Base-by-base conservation (phyloP, 1,140 invertebrate genomes). In the Colletes latitarsis region DNA sequence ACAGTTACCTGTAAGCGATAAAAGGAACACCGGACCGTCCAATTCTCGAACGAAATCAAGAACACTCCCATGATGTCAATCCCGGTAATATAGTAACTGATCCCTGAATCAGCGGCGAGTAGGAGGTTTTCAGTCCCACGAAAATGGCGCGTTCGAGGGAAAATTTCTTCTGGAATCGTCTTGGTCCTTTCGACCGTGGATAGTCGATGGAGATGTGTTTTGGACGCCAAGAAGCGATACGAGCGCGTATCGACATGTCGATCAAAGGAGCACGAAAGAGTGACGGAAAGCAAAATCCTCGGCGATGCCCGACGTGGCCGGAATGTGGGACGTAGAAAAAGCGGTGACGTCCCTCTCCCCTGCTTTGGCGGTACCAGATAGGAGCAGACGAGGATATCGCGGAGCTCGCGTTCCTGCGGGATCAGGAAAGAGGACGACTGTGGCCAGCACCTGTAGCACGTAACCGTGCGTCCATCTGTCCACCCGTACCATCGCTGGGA, bases 301-400 rank as follows among this genome's bases (percentile, higher is more conserved):
- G 46, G 69, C 72, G 82, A 86, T 85, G 80, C 78, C 67, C 82
- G 86, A 88, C 88, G 83, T 86, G 88, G 77, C 71, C 82, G 90
- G 90, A 91, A 91, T 91, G 90, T 89, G 82, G 86, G 87, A 79
- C 82, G 82, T 72, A 88, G 90, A 91, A 91, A 91, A 90, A 91
- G 81, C 52, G 60, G 67, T 57, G 79, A 79, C 62, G 83, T 84
- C 77, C 70, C 68, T 76, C 71, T 81, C 77, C 64, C 72, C 76
- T 64, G 70, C 70, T 57, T 75, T 78, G 63, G 72, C 68, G 73
- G 68, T 74, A 66, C 82, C 41, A 19, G 78, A 77, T 78, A 53
- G 81, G 70, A 84, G 57, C 79, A 72, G 77, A 73, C 52, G 80
- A 57, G 84, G 83, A 80, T 79, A 85, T 82, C 69, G 70, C 74